A percentile compares a stretch with the other conserved stretches of the same genome.
Conservation (phyloP, 2,113 vertebrate genomes). For the Circaetus gallicus region DNA sequence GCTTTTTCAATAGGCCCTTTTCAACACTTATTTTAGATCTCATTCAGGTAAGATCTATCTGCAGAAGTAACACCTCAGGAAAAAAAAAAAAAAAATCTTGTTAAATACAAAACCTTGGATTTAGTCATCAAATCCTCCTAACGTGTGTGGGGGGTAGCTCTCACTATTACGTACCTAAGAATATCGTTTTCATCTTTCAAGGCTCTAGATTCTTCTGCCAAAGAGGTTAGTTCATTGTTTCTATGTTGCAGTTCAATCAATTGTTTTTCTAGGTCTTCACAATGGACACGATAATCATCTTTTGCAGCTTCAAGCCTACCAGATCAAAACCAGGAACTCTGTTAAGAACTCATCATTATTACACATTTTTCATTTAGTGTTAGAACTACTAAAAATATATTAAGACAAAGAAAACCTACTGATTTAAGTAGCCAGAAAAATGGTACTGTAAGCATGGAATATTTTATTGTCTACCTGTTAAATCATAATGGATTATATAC, state of each 20-base stretch:
- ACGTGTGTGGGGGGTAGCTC: not conserved
- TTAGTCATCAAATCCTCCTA: not conserved
- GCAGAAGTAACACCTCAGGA: not conserved
- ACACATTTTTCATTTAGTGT: not conserved
- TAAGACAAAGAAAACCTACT: not conserved
- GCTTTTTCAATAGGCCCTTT: not conserved
- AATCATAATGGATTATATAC: not conserved
- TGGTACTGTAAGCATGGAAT: not conserved
- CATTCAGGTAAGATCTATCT: not conserved
- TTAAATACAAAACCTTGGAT: not conserved
- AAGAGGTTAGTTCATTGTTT: slow-evolving; percentile 89
- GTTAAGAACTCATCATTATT: not conserved
- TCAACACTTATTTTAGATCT: not conserved
- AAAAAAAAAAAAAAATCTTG: not conserved
- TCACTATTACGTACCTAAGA: slow-evolving; percentile 77
- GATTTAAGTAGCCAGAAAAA: not conserved
- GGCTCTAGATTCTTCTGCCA: slow-evolving; percentile 93
- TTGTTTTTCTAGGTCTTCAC: slow-evolving; percentile 95
- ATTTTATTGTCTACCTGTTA: not conserved
- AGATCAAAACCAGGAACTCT: not conserved
- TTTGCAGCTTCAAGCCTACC: slow-evolving; percentile 93
- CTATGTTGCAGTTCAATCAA: slow-evolving; percentile 92
- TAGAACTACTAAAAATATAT: not conserved
- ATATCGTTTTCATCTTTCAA: slow-evolving; percentile 95
- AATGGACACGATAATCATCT: slow-evolving; percentile 96